Percentiles rank a stretch among this genome's conserved stretches.
These are phyloP conservation scores for Halcyon badia DNA, from an alignment of 2,797 vertebrate genomes.

Conservation along the genomic window DNA sequence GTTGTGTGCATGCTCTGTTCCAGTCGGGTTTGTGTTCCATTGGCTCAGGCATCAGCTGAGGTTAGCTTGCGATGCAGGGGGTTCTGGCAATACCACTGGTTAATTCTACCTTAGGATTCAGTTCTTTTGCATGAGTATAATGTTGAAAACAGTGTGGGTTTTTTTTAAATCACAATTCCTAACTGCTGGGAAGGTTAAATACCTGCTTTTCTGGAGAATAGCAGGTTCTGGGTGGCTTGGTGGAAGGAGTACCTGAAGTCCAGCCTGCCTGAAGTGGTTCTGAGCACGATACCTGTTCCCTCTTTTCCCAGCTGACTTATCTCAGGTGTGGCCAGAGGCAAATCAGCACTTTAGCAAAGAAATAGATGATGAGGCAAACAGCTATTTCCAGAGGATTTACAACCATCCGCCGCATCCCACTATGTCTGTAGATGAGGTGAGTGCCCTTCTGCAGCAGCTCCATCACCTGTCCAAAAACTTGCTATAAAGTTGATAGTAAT, in stretches of 20 bases:
- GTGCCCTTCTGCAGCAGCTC: slow-evolving; percentile 21
- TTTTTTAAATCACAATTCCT: background rate
- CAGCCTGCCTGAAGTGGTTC: background rate
- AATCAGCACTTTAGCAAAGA: slow-evolving; percentile 99
- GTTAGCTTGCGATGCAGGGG: background rate
- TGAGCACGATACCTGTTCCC: background rate
- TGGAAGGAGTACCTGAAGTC: background rate
- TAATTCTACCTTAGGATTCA: background rate
- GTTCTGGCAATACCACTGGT: background rate
- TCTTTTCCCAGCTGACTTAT: slow-evolving; percentile 91
- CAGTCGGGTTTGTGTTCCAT: background rate
- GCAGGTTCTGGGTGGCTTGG: background rate
- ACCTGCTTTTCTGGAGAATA: background rate
- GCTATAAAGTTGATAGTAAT: background rate
- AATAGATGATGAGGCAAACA: slow-evolving; percentile 99
- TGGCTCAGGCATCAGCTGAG: background rate
- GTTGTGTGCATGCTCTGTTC: slow-evolving; percentile 76
- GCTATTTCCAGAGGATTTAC: slow-evolving; percentile 99
- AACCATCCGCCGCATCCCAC: slow-evolving; percentile 99
- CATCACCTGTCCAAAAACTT: background rate
- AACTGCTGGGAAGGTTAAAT: background rate
- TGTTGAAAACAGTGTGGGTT: background rate
- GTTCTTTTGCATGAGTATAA: background rate
- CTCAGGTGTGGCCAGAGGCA: slow-evolving; percentile 99
- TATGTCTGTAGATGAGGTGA: slow-evolving; percentile 99